Conservation (phyloP, 1,140 invertebrate genomes). For the Pantala flavescens region DNA sequence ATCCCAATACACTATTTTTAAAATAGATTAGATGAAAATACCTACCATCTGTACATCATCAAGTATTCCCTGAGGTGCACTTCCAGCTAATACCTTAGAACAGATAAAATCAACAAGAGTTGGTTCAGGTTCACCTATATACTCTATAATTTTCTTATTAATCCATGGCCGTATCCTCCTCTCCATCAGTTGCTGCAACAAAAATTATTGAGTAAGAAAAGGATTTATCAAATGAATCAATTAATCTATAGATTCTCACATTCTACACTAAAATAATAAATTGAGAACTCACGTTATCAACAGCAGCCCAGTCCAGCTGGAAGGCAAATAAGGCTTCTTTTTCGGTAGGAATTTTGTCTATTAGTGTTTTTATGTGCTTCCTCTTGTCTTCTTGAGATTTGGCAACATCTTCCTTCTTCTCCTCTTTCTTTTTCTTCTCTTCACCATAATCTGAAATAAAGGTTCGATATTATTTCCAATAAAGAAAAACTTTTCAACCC, state of each 20-base stretch:
- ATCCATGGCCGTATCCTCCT: slow-evolving; percentile 97
- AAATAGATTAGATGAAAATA: slow-evolving; percentile 18
- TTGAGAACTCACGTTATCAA: slow-evolving; percentile 54
- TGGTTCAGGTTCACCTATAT: slow-evolving; percentile 98
- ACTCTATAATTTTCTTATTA: slow-evolving; percentile 98
- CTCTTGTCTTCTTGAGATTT: slow-evolving; percentile 88
- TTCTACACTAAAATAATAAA: slow-evolving; percentile 1
- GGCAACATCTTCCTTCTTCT: slow-evolving; percentile 48
- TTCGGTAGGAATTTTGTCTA: slow-evolving; percentile 96
- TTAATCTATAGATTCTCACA: too few relatives aligned
- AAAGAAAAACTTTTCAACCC: too few relatives aligned
- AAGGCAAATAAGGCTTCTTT: slow-evolving; percentile 93
- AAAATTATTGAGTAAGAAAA: slow-evolving; percentile 16
- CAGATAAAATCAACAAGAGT: slow-evolving; percentile 98
- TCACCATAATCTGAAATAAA: slow-evolving; percentile 50
- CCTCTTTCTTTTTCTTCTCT: slow-evolving; percentile 50
- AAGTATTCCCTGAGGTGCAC: slow-evolving; percentile 83
- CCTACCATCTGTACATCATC: slow-evolving; percentile 97
- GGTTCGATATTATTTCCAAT: neutral
- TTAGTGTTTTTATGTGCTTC: slow-evolving; percentile 90
- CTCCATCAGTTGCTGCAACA: slow-evolving; percentile 72
- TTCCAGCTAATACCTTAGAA: slow-evolving; percentile 89
- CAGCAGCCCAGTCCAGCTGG: slow-evolving; percentile 81
- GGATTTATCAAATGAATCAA: neutral
- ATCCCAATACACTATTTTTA: too few relatives aligned